phyloP scores from a whole-genome alignment of 1,140 invertebrate genomes.

The Bombus superbus region DNA sequence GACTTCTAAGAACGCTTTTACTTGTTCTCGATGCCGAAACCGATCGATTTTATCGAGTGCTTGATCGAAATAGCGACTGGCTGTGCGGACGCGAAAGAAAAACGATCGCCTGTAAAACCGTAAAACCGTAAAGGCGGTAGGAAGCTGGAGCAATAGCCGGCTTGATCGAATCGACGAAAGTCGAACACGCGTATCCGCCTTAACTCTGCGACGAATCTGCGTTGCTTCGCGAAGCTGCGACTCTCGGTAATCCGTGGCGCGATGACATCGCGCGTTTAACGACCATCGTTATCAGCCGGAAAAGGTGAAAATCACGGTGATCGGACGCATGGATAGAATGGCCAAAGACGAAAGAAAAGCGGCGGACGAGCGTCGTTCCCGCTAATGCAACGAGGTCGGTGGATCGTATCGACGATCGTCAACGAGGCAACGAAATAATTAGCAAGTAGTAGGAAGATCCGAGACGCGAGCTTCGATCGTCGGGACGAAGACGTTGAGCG shows the following conservation, averaged over 20 bases:
- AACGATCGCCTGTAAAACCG: background rate
- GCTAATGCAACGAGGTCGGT: background rate
- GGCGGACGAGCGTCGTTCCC: no score
- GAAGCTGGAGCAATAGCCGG: background rate
- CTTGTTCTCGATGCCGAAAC: no score
- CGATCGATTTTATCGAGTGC: no score
- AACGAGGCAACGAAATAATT: constrained; percentile 33
- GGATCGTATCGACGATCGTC: background rate
- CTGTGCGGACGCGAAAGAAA: background rate
- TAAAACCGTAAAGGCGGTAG: no score
- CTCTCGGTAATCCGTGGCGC: no score
- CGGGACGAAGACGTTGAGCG: constrained; percentile 21
- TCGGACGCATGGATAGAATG: no score
- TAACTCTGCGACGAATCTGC: background rate
- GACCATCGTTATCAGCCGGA: no score
- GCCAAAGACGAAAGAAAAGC: no score
- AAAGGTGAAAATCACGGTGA: no score
- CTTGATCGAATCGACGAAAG: background rate
- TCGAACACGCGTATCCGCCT: background rate
- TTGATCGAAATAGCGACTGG: no score
- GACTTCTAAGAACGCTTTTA: no score
- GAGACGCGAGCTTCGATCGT: background rate
- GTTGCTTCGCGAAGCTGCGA: background rate
- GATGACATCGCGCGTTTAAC: no score
- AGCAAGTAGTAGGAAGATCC: background rate